Percentiles rank a stretch among this genome's conserved stretches.
Evolutionary conservation across 2,797 vertebrate genomes (phyloP).

Genomic region (Malurus splendens): DNA sequence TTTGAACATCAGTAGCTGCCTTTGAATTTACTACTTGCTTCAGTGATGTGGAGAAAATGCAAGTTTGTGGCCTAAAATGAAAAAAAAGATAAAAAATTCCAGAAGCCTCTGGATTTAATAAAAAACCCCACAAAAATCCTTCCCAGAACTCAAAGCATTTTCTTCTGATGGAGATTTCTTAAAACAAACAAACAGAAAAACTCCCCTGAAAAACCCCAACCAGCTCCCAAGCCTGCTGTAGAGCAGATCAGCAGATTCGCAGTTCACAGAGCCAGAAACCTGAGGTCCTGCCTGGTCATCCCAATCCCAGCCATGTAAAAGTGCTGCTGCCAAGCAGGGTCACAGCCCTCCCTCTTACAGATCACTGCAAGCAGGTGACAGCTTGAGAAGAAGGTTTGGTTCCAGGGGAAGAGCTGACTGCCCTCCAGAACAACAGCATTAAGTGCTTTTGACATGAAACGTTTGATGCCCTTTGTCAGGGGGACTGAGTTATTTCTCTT

Average conservation of each 20-base stretch:
- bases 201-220: accelerated
- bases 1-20: not conserved
- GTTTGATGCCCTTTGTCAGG: not conserved
- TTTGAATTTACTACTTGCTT: not conserved
- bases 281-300: not conserved
- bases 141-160: not conserved
- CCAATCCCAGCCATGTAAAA: not conserved
- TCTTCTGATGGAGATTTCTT: not conserved
- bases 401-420: not conserved
- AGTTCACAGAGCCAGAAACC: not conserved
- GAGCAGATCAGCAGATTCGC: not conserved
- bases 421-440: not conserved
- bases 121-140: not conserved
- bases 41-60: not conserved
- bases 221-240: not conserved
- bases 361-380: not conserved
- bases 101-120: not conserved
- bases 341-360: not conserved
- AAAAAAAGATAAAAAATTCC: not conserved
- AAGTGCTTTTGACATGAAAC: not conserved
- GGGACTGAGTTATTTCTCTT: not conserved
- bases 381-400: not conserved
- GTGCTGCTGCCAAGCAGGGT: not conserved
- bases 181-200: too few species aligned
- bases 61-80: not conserved